These are phyloP conservation scores for Amazona ochrocephala DNA, from an alignment of 2,797 vertebrate genomes.

Conservation along the genomic window DNA sequence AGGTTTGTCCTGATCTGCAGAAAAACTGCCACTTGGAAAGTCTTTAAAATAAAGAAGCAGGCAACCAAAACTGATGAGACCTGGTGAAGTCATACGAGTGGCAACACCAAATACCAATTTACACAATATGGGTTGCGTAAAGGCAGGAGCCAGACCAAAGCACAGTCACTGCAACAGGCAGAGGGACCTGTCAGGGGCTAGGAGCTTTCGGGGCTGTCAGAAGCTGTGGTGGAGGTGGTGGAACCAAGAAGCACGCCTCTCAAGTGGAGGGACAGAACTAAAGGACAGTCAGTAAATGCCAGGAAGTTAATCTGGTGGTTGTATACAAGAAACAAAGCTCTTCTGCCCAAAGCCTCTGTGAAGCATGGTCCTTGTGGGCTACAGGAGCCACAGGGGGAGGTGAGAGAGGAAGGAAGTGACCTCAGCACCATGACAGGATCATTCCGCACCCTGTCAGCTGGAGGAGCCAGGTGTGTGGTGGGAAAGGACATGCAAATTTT, in stretches of 20 bases:
- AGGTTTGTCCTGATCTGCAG: not conserved
- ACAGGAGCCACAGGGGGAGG: not conserved
- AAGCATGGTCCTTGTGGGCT: fast-evolving
- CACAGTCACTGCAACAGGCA: not conserved
- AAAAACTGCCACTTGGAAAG: not conserved
- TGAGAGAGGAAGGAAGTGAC: not conserved
- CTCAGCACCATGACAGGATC: not conserved
- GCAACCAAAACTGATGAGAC: fast-evolving
- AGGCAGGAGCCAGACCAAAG: not conserved
- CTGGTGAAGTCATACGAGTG: fast-evolving
- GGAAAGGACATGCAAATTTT: not conserved
- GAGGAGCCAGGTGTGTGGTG: not conserved
- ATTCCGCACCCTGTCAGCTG: not conserved
- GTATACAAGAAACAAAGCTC: not conserved
- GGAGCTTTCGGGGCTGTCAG: not conserved
- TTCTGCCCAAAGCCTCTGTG: fast-evolving
- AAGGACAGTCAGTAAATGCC: not conserved
- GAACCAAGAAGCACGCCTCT: fast-evolving
- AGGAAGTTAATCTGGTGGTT: not conserved
- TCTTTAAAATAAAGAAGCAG: not conserved
- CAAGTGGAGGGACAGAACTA: not conserved
- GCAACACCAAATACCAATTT: not conserved
- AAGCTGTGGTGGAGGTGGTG: fast-evolving
- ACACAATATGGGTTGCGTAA: not conserved
- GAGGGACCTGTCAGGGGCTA: not conserved